phyloP scores from a whole-genome alignment of 2,113 vertebrate genomes.

The Pithys albifrons region DNA sequence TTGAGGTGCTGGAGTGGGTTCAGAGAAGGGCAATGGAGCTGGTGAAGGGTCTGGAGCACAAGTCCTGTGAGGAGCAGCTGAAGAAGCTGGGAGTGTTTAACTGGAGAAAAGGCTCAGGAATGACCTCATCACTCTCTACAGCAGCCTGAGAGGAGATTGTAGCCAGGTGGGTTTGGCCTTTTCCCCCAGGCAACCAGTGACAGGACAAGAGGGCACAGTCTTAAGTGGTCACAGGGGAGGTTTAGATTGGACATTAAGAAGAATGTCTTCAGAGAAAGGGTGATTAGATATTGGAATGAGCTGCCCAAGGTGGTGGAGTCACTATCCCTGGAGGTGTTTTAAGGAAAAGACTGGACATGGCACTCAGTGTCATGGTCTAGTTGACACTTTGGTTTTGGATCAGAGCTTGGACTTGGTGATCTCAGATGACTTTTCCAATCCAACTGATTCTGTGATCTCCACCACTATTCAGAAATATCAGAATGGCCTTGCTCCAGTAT shows the following conservation, averaged over 20 bases:
- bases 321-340: rapidly evolving
- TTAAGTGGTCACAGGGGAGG: background rate
- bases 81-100: background rate
- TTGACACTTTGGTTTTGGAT: background rate
- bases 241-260: background rate
- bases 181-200: background rate
- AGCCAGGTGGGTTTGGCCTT: background rate
- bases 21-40: background rate
- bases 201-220: background rate
- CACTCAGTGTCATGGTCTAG: background rate
- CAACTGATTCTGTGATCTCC: background rate
- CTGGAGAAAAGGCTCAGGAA: background rate
- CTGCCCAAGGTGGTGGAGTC: background rate
- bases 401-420: background rate
- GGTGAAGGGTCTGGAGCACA: background rate
- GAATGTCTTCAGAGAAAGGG: background rate
- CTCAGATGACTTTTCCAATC: background rate
- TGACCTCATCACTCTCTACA: background rate
- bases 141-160: background rate
- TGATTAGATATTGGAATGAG: background rate
- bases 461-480: background rate
- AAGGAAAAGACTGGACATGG: background rate
- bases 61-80: background rate
- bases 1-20: background rate
- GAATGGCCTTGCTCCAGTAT: background rate